Base-by-base conservation (phyloP, 2,888 invertebrate species). In the Caenorhabditis drosophilae region DNA sequence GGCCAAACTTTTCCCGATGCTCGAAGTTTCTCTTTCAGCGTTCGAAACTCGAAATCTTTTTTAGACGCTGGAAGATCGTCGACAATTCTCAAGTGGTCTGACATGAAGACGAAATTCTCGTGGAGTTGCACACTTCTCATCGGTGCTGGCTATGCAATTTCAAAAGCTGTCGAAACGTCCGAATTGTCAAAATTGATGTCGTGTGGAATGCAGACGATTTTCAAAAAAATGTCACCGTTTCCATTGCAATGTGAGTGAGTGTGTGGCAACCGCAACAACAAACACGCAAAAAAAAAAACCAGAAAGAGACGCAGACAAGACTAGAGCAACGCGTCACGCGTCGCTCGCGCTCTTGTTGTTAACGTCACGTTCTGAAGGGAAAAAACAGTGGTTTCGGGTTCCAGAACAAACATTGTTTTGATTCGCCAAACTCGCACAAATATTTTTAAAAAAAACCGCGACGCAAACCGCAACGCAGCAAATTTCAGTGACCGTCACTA, bases 41-140 rank as follows among this genome's bases (percentile, higher is more conserved):
- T 9, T 9, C 6, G 31, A 9, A 31, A 9, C 12, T 31, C 31
- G 12, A 31, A 31, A 31, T 31, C 31, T 12, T n/a, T n/a, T 7
- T 36, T n/a, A 20, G 22, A 46, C 0, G 40, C 36, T n/a, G 54
- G 58, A 41, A 59, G 56, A 22, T 41, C 47, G 6, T 53, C 49
- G 9, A 60, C 73, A 23, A 68, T 74, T 47, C 57, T 74, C 16
- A 67, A 57, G n/a, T 74, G 73, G 73, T 46, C 46, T 11, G 58
- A 55, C 27, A 68, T 74, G 67, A 69, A 74, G 22, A 52, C 36
- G 20, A 69, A 69, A 51, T 68, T 48, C 34, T 60, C 68, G 12
- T 74, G 73, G 73, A 67, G 67, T 0, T 71, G 71, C 40, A 56
- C 66, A 4, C 46, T 74, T 18, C 51, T 74, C n/a, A 71, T 74